phyloP scores from a whole-genome alignment of 2,888 invertebrate genomes.

The Axea sp. region DNA sequence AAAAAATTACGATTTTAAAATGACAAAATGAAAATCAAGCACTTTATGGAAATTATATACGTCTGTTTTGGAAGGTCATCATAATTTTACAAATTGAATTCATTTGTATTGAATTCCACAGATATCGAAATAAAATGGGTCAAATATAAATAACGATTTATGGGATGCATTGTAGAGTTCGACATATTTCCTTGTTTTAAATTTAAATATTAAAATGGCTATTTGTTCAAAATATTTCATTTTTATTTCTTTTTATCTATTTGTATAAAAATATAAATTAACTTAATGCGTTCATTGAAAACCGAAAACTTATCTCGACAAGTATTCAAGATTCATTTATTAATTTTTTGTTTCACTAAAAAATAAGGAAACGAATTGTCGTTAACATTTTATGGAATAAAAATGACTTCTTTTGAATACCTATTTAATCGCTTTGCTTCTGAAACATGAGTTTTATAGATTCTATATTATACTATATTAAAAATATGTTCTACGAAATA shows the following conservation, averaged over 20 bases:
- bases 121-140: conserved; percentile 50
- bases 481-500: no score
- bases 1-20: conserved; percentile 30
- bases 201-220: conserved; percentile 43
- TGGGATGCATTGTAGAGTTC: conserved; percentile 34
- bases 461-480: no score
- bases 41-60: conserved; percentile 52
- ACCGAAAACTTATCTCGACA: no score
- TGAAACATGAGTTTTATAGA: no score
- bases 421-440: no score
- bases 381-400: no score
- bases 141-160: conserved; percentile 56
- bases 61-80: conserved; percentile 33
- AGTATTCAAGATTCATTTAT: no score
- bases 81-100: conserved; percentile 55
- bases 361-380: no score
- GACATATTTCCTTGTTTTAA: conserved; percentile 39
- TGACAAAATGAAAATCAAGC: conserved; percentile 19
- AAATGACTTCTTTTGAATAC: no score
- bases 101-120: conserved; percentile 45
- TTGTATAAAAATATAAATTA: no score
- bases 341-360: no score
- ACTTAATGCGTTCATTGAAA: no score
- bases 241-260: conserved; percentile 30
- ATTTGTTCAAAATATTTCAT: conserved; percentile 21